Base-by-base conservation (phyloP, 2,797 vertebrate genomes). In the Prionace glauca region DNA sequence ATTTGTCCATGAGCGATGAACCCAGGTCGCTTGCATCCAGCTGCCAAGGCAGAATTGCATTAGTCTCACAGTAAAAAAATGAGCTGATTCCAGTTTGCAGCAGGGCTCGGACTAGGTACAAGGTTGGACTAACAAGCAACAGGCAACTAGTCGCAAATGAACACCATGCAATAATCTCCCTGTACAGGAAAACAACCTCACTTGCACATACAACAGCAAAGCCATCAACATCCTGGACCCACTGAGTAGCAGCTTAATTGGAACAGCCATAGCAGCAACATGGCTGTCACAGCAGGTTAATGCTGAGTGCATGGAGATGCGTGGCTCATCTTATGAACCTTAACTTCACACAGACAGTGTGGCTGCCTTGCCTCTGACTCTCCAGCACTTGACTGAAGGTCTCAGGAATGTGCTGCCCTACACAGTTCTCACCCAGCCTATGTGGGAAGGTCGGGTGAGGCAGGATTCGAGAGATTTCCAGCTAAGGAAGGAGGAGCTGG, bases 1-100 rank as follows among this genome's bases (percentile, higher is more conserved):
- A 41, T 22, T 0, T 24, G 36, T 1, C 7, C 3, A 24, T n/a
- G 0, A 41, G 11, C 0, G 4, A 1, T 11, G 3, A 11, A 4
- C 8, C 0, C 0, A 20, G 90, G 90, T 41, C 8, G n/a, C 1
- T 4, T 0, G 62, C 90, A 92, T 69, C 90, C 90, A 92, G 20
- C 90, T 92, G n/a, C 5, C 90, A 92, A 26, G 10, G 69, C 24
- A 29, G 65, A 65, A 92, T 69, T 1, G 11, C 20, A 41, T 62
- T 26, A 92, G 36, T 22, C 60, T 91, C 62, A 22, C 8, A 4
- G n/a, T 41, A 41, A 41, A 5, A 32, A 65, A 29, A 62, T n/a
- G 1, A 65, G 29, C 56, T 11, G 3, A 84, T 84, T 84, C 41
- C 8, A 45, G 1, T 18, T 22, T 84, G 41, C 81, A 45, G 81